A percentile compares a stretch with the other conserved stretches of the same genome.
Conservation (phyloP, 2,888 invertebrate species). For the Ectemnius cavifrons region DNA sequence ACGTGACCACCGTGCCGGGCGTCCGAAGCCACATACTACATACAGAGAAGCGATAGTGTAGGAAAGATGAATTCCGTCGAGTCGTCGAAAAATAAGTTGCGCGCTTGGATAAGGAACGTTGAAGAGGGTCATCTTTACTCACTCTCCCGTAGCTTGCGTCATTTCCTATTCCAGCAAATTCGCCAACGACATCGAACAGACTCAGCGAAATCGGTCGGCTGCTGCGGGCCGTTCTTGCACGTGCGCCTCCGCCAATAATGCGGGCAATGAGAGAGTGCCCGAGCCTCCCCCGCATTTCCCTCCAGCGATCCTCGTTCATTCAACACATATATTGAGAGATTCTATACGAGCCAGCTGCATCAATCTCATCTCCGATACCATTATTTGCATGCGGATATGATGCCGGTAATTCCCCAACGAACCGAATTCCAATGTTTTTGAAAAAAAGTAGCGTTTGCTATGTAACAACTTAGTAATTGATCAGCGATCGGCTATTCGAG, state of each 20-base stretch:
- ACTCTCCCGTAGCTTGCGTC: conserved; percentile 26
- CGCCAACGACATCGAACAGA: conserved; percentile 46
- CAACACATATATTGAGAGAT: neutral
- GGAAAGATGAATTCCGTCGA: conserved; percentile 48
- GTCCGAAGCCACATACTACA: no score
- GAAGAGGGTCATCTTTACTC: conserved; percentile 18
- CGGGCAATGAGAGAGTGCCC: conserved; percentile 44
- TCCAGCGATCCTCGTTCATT: neutral
- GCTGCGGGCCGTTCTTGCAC: conserved; percentile 42
- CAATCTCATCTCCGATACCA: neutral
- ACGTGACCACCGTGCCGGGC: no score
- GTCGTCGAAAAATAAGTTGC: conserved; percentile 45
- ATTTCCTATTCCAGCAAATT: conserved; percentile 46
- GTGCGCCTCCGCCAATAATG: conserved; percentile 49
- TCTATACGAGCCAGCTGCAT: neutral
- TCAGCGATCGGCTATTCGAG: neutral
- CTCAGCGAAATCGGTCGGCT: conserved; percentile 57
- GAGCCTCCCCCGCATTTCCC: no score
- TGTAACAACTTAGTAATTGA: neutral
- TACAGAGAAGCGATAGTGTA: neutral
- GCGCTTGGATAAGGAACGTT: conserved; percentile 17
- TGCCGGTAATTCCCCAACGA: neutral
- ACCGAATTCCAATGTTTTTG: neutral
- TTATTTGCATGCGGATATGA: neutral
- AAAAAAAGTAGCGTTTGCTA: neutral